Percentiles rank a stretch among this genome's conserved stretches.
Conservation (phyloP, 2,797 vertebrate genomes). For the Brachyalestes nurse region DNA sequence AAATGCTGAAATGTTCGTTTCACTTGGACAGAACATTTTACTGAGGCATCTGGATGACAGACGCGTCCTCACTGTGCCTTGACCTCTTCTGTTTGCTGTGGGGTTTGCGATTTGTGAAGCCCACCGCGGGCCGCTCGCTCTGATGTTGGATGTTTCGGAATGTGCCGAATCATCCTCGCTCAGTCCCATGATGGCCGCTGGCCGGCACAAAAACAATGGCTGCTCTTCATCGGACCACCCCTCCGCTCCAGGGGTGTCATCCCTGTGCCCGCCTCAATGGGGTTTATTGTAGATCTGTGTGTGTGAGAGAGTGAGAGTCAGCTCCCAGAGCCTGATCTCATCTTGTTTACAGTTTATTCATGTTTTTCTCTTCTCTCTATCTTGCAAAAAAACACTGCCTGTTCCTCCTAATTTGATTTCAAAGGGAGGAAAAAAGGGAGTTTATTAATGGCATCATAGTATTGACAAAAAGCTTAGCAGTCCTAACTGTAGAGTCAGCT, state of each 20-base stretch:
- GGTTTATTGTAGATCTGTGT: conserved; percentile 3
- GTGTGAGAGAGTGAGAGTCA: neutral
- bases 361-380: conserved; percentile 12
- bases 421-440: neutral
- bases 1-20: neutral
- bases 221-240: conserved; percentile 62
- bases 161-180: conserved; percentile 79
- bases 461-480: conserved; percentile 18
- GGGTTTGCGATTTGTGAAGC: neutral
- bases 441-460: neutral
- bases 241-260: conserved; percentile 37
- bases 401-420: conserved; percentile 15
- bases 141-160: conserved; percentile 64
- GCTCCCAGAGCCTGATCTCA: neutral
- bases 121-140: neutral
- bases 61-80: neutral
- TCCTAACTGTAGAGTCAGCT: conserved; percentile 19
- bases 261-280: conserved; percentile 29
- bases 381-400: neutral
- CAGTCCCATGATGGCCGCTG: conserved; percentile 75
- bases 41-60: neutral
- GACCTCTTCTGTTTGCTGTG: neutral
- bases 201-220: conserved; percentile 77
- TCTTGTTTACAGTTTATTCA: conserved; percentile 22
- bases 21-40: neutral